Evolutionary conservation across 2,797 vertebrate species (phyloP), one percentile per base, ranked within the genome.

Genomic region (Cichlasoma orientale): DNA sequence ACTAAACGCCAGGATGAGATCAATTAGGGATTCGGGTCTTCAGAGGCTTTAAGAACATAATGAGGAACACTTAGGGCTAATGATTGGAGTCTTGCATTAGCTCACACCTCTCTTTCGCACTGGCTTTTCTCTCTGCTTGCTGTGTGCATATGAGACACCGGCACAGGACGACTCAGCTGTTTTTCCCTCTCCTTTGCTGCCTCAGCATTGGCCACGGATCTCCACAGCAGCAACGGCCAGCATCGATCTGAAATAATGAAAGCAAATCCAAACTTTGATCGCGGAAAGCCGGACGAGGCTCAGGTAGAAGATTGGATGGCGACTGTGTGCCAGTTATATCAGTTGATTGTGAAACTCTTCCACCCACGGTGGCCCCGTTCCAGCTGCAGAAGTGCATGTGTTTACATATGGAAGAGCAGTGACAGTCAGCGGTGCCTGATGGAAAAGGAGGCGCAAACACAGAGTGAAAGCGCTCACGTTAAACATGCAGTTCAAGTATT

Each of bases 11-110:
- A 89, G 89, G 88, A 92, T 80, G 83, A 88, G 90, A 93, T 92
- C 90, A 92, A 94, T 95, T 93, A 90, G 86, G 89, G 88, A 89
- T 91, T 90, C 73, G 72, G 88, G 93, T 91, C 93, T 94, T 93
- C 88, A 90, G 94, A 94, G 91, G 92, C 86, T 91, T 86, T 79
- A 91, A 90, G 86, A 93, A 87, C 90, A 92, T 95, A 96, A 95
- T 95, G 94, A 95, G 94, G 85, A 91, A 92, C 93, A 93, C 91
- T 95, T 94, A 95, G 82, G 83, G 83, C 92, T 94, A 94, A 93
- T 94, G 93, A 94, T 94, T 73, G 89, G 83, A 90, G 89, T 83
- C 80, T 84, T 72, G 83, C 89, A 78, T 92, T 86, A 78, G 90
- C 91, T 82, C 78, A 83, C 74, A 71, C 83, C 77, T 78, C 80